Percentiles rank a stretch among this genome's conserved stretches.
These are phyloP conservation scores for Zosterops pallidus DNA, from an alignment of 2,113 vertebrate genomes.

Conservation along the genomic window DNA sequence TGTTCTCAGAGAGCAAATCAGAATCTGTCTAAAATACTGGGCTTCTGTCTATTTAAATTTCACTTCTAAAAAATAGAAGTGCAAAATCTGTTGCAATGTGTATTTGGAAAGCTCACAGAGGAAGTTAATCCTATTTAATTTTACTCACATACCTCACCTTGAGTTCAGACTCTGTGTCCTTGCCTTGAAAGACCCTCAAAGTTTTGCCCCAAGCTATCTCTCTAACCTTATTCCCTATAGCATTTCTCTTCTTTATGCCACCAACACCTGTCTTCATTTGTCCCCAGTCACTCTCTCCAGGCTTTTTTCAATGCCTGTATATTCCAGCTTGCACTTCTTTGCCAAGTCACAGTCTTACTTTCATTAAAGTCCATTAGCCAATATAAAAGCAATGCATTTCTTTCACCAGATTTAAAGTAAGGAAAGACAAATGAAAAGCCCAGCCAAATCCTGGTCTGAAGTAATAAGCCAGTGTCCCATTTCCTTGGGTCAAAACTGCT, in stretches of 20 bases:
- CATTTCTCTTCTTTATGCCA: background rate
- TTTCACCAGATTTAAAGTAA: background rate
- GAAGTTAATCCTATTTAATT: background rate
- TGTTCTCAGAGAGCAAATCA: background rate
- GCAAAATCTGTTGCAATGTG: background rate
- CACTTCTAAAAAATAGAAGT: background rate
- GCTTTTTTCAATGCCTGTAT: background rate
- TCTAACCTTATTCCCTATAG: background rate
- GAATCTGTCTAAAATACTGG: background rate
- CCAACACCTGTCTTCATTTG: constrained; percentile 38
- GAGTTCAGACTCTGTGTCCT: constrained; percentile 14
- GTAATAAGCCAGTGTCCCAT: background rate
- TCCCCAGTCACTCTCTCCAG: background rate
- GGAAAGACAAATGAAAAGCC: background rate
- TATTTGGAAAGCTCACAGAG: background rate
- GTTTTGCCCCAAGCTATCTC: background rate
- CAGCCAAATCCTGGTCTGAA: background rate
- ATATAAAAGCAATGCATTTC: background rate
- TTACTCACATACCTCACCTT: background rate
- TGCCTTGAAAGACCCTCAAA: constrained; percentile 14
- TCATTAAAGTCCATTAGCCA: background rate
- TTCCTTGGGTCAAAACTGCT: background rate
- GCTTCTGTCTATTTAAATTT: background rate
- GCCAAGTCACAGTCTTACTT: background rate
- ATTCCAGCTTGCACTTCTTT: background rate